These are phyloP conservation scores for Syndactyla subalaris DNA, from an alignment of 2,797 vertebrate genomes.

Conservation along the genomic window DNA sequence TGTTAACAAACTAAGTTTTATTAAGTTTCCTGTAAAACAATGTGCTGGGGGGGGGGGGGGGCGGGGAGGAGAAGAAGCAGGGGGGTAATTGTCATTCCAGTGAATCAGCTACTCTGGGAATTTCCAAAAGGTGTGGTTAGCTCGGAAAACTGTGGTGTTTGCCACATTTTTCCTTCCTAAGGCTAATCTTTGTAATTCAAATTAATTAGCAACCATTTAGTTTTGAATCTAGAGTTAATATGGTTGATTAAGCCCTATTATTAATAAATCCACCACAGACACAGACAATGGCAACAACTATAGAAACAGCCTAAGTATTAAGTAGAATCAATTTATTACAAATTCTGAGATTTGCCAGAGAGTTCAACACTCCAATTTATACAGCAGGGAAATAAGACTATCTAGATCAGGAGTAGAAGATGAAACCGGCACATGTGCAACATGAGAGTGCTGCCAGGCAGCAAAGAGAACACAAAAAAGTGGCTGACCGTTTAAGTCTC, in stretches of 20 bases:
- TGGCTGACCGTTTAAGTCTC: background rate
- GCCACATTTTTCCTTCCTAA: slow-evolving; percentile 60
- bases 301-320: slow-evolving; percentile 24
- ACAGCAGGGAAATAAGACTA: background rate
- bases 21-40: slow-evolving; percentile 65
- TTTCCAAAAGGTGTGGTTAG: slow-evolving; percentile 47
- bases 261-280: slow-evolving; percentile 15
- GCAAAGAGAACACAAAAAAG: background rate
- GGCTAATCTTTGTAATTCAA: slow-evolving; percentile 42
- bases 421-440: background rate
- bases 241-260: slow-evolving; percentile 33
- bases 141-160: background rate
- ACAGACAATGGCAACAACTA: background rate
- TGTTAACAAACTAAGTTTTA: slow-evolving; percentile 45
- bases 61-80: background rate
- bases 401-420: background rate
- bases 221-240: slow-evolving; percentile 33
- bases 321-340: background rate
- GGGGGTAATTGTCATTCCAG: slow-evolving; percentile 7
- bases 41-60: background rate
- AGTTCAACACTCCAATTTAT: background rate
- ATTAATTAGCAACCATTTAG: slow-evolving; percentile 51
- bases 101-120: slow-evolving; percentile 58
- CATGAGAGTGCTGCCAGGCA: background rate
- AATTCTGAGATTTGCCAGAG: slow-evolving; percentile 2